Conservation (phyloP, 2,113 vertebrate species). For the Gracilinanus agilis region DNA sequence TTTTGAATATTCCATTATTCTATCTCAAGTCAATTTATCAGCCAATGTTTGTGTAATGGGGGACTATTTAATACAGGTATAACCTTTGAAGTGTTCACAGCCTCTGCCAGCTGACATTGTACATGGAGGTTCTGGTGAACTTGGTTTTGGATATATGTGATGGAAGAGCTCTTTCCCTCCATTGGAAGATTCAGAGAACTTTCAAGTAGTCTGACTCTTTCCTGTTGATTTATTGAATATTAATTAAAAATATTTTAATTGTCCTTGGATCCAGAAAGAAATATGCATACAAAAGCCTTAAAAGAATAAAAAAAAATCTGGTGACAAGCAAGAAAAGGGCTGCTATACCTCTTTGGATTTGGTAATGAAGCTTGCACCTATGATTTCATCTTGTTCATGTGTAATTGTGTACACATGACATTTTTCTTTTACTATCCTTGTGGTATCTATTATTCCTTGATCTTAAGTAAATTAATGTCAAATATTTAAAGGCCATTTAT, state of each 20-base stretch:
- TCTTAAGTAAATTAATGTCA: not conserved
- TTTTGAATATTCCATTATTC: not conserved
- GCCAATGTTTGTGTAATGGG: not conserved
- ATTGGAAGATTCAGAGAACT: not conserved
- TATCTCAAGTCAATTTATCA: not conserved
- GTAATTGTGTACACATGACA: not conserved
- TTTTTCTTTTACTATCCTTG: not conserved
- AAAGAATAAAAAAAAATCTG: not conserved
- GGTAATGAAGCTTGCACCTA: not conserved
- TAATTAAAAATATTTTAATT: not conserved
- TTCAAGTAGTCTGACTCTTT: not conserved
- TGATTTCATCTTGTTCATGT: not conserved
- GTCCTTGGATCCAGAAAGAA: not conserved
- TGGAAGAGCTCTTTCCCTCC: not conserved
- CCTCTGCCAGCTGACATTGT: no score
- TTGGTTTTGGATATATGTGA: no score
- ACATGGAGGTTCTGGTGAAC: no score
- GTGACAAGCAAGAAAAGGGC: not conserved
- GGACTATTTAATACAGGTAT: not conserved
- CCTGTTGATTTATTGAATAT: not conserved
- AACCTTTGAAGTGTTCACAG: constrained; percentile 14
- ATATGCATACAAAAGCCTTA: not conserved
- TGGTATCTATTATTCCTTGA: not conserved
- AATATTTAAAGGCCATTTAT: not conserved
- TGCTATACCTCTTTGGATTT: not conserved